Conservation (phyloP, 2,797 vertebrate species). For the Pygocentrus nattereri region DNA sequence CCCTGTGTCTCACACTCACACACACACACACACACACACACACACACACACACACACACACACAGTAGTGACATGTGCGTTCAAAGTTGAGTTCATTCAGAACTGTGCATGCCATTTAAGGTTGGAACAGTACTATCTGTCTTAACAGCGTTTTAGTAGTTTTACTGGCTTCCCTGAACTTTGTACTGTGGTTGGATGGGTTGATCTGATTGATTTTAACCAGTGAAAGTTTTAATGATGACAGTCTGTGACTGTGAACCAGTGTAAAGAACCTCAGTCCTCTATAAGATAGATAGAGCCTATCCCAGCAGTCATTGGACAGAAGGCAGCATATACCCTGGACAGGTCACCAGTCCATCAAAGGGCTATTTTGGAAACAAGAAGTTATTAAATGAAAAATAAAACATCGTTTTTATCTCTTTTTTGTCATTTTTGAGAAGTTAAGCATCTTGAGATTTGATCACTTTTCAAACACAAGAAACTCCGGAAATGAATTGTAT, state of each 20-base stretch:
- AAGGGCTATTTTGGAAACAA: too few species aligned
- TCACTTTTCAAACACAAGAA: too few species aligned
- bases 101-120: neutral
- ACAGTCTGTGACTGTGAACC: neutral
- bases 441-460: too few species aligned
- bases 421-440: too few species aligned
- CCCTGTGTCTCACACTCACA: constrained; percentile 11
- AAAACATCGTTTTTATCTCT: too few species aligned
- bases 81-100: neutral
- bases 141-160: neutral
- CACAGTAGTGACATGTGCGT: neutral
- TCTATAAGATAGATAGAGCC: neutral
- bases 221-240: neutral
- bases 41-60: too few species aligned
- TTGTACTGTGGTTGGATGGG: neutral
- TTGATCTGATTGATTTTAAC: neutral
- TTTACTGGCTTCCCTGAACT: neutral
- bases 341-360: too few species aligned
- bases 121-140: neutral
- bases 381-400: too few species aligned
- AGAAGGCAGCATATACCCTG: too few species aligned
- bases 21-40: too few species aligned
- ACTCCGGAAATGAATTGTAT: too few species aligned
- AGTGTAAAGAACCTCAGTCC: neutral
- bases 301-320: too few species aligned